Base-by-base conservation (phyloP, 2,113 vertebrate species). In the Cynoglossus semilaevis region DNA sequence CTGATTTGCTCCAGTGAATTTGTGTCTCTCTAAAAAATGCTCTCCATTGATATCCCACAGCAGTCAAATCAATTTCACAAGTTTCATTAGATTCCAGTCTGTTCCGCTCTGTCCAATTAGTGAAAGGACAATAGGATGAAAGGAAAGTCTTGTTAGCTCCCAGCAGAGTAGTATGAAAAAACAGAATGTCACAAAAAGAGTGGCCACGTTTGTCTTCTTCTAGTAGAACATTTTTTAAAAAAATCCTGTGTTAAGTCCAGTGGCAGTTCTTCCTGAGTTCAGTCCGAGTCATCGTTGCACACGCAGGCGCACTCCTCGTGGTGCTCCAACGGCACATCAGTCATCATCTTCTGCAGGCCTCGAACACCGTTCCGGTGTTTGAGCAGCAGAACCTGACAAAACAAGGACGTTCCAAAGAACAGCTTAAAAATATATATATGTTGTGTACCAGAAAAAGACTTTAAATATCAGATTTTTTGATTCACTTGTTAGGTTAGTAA, bases 291-390 rank as follows among this genome's bases (percentile, higher is more conserved):
- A 51, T 95, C 93, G 88, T 90, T 92, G 82, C 97, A 99, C 70
- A 93, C 89, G 75, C 97, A 99, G 89, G 91, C 87, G 72, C 97
- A 99, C 76, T 96, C 95, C 70, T 98, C 95, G 0, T 99, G 97
- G 80, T 99, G 96, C 78, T 98, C 97, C 90, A 99, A 80, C 54
- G 91, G 80, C 61, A 98, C 94, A 11, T 99, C 96, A 1, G 94
- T 93, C 87, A 99, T 83, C 7, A 94, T 93, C 83, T 98, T 98
- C 81, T 96, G 95, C 70, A 97, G 72, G 36, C 93, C 94, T 29
- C 88, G 86, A 43, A 88, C 85, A 6, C 95, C 95, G 3, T 64
- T 88, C 63, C 94, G 91, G 72, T 95, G 94, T 79, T 94, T 95
- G 82, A 99, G 67, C 79, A 96, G 92, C 35, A 99, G 92, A 78